phyloP scores from a whole-genome alignment of 2,113 vertebrate species.

The Channa argus region DNA sequence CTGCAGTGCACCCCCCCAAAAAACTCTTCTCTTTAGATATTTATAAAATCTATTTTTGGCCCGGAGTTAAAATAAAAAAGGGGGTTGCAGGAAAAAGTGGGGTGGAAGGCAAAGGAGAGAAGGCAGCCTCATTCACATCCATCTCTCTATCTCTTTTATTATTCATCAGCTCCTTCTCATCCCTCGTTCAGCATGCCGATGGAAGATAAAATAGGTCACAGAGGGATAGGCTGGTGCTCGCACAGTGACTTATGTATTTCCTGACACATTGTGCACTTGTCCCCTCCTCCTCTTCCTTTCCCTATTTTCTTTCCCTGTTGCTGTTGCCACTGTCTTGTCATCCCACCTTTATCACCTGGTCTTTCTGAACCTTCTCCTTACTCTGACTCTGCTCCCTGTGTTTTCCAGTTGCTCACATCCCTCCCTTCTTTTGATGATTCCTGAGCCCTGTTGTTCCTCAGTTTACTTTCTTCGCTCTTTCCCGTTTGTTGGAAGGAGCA shows the following conservation, averaged over 20 bases:
- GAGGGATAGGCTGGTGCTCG: conserved; percentile 57
- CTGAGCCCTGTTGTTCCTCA: conserved; percentile 4
- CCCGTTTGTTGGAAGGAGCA: not conserved
- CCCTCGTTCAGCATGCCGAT: conserved; percentile 65
- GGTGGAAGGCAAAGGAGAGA: conserved; percentile 19
- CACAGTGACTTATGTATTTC: conserved; percentile 66
- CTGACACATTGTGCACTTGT: conserved; percentile 47
- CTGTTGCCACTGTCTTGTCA: not conserved
- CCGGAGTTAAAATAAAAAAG: conserved; percentile 48
- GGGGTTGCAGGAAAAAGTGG: not conserved
- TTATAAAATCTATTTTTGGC: conserved; percentile 69
- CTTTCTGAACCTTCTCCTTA: not conserved
- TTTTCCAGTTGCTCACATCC: not conserved
- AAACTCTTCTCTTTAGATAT: conserved; percentile 63
- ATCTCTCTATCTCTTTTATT: conserved; percentile 75
- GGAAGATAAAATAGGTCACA: conserved; percentile 78
- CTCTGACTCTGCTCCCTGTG: too few species aligned
- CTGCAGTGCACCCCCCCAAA: conserved; percentile 51
- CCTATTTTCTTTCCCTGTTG: conserved; percentile 1
- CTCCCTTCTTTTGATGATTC: conserved; percentile 2
- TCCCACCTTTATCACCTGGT: conserved; percentile 24
- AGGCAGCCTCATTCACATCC: conserved; percentile 68
- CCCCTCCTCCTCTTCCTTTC: conserved; percentile 22
- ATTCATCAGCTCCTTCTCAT: conserved; percentile 74
- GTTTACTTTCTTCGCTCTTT: not conserved